Conservation (phyloP, 2,113 vertebrate species). For the Malurus alboscapulatus region DNA sequence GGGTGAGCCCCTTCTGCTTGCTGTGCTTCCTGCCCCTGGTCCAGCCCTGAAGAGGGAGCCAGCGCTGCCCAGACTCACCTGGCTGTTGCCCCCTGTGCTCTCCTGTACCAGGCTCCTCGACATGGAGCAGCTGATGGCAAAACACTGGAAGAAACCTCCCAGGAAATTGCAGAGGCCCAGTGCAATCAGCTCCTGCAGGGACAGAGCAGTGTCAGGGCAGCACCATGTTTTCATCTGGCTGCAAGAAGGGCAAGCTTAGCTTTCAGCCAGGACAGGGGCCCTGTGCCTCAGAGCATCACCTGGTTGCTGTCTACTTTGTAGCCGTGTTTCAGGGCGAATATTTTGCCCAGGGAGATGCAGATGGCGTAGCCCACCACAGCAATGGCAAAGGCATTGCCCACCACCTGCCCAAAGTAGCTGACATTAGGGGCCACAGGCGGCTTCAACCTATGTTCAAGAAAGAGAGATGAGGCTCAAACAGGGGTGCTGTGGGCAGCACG, state of each 20-base stretch:
- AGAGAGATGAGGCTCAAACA: not conserved
- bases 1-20: rapidly evolving
- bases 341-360: slow-evolving; percentile 91
- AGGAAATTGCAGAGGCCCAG: slow-evolving; percentile 87
- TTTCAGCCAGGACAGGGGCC: not conserved
- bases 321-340: slow-evolving; percentile 91
- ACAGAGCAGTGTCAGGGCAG: not conserved
- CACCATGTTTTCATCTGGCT: not conserved
- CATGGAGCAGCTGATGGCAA: slow-evolving; percentile 93
- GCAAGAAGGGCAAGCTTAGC: not conserved
- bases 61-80: slow-evolving; percentile 71
- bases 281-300: slow-evolving; percentile 59
- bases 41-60: rapidly evolving
- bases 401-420: slow-evolving; percentile 76
- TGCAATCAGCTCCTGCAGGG: slow-evolving; percentile 86
- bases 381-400: slow-evolving; percentile 89
- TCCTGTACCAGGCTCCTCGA: slow-evolving; percentile 91
- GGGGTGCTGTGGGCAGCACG: rapidly evolving
- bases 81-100: slow-evolving; percentile 87
- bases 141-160: slow-evolving; percentile 90
- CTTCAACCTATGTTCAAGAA: slow-evolving; percentile 75
- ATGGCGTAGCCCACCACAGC: slow-evolving; percentile 92
- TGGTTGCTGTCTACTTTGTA: slow-evolving; percentile 97
- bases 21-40: not conserved
- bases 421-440: slow-evolving; percentile 71